Percentiles rank a stretch among this genome's conserved stretches.
These are phyloP conservation scores for Hesperophylax magnus DNA, from an alignment of 1,140 invertebrate species.

Conservation along the genomic window DNA sequence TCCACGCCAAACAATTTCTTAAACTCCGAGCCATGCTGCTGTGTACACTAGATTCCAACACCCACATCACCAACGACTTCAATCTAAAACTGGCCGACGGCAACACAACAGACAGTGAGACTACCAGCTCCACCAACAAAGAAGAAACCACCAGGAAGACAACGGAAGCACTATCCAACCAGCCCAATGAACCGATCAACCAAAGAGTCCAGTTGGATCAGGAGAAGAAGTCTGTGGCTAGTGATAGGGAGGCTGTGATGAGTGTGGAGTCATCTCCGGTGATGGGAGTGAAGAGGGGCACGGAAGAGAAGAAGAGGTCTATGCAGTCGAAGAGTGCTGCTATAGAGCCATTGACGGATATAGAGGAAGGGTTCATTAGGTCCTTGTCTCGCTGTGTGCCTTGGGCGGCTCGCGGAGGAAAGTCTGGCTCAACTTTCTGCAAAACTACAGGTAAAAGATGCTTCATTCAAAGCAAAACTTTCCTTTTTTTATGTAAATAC, in stretches of 20 bases:
- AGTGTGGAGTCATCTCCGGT: constrained; percentile 49
- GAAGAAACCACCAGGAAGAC: constrained; percentile 10
- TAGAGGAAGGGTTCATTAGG: constrained; percentile 77
- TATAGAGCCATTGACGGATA: constrained; percentile 59
- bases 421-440: constrained; percentile 96
- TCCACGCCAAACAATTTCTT: constrained; percentile 67
- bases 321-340: constrained; percentile 29
- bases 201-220: background rate
- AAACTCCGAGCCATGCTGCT: constrained; percentile 63
- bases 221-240: background rate
- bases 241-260: constrained; percentile 11
- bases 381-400: constrained; percentile 91
- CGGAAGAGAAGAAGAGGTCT: constrained; percentile 45
- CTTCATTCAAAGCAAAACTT: no score
- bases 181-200: background rate
- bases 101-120: constrained; percentile 2
- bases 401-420: constrained; percentile 96
- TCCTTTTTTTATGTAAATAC: no score
- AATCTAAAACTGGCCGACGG: constrained; percentile 34
- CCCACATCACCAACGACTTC: constrained; percentile 53
- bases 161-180: background rate
- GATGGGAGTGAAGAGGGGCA: constrained; percentile 37
- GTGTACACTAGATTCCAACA: constrained; percentile 59
- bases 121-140: background rate
- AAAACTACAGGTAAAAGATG: constrained; percentile 85